Conservation (phyloP, 2,113 vertebrate species). For the Lipophrys pholis region DNA sequence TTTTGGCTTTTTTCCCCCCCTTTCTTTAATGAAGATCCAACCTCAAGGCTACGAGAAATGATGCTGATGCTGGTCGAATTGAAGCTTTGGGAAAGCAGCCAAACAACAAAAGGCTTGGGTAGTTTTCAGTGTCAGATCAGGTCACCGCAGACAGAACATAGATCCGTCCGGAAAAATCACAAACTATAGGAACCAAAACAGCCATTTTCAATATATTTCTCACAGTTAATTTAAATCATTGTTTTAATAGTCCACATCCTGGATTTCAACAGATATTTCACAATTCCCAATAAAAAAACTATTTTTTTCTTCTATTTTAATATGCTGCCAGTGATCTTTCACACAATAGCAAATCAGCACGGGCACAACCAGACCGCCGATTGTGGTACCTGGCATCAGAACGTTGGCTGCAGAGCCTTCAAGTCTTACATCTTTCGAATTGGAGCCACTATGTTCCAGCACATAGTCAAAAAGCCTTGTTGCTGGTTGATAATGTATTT, state of each 20-base stretch:
- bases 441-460: not conserved
- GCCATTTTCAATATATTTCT: not conserved
- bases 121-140: not conserved
- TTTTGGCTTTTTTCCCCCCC: not conserved
- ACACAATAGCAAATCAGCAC: not conserved
- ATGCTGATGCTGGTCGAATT: not conserved
- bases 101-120: slow-evolving; percentile 4
- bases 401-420: not conserved
- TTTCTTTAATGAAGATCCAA: not conserved
- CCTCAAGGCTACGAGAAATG: slow-evolving; percentile 2
- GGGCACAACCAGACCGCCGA: not conserved
- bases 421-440: not conserved
- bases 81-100: not conserved
- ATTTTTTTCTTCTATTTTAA: not conserved
- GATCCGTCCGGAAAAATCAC: not conserved
- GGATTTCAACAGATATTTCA: too few species aligned
- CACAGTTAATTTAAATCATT: too few species aligned
- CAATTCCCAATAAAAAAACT: too few species aligned
- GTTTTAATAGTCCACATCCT: too few species aligned
- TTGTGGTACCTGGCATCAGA: not conserved
- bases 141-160: not conserved
- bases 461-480: not conserved
- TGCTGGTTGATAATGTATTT: not conserved
- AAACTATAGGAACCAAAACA: not conserved
- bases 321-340: not conserved